These are phyloP conservation scores for Anser brachyrhynchus DNA, from an alignment of 2,113 vertebrate genomes.

Conservation along the genomic window DNA sequence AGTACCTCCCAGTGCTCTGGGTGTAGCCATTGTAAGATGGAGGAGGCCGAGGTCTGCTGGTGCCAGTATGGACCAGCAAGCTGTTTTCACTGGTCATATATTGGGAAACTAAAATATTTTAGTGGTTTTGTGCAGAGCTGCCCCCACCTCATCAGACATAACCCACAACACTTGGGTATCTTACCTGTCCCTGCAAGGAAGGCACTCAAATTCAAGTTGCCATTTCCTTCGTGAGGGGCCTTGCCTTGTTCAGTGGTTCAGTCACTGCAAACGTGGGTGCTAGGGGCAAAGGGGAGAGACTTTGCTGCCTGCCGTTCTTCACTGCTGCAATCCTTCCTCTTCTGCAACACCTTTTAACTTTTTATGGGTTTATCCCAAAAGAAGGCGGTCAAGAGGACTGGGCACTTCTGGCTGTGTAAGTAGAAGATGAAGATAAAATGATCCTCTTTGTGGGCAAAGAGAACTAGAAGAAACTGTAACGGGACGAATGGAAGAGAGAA, in stretches of 20 bases:
- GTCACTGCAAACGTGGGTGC: background rate
- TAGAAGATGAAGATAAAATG: background rate
- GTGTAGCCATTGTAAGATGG: background rate
- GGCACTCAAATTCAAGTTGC: background rate
- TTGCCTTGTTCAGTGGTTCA: accelerated
- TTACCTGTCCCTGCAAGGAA: background rate
- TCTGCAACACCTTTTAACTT: background rate
- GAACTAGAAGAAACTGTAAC: background rate
- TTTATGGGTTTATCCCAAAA: background rate
- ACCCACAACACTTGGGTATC: background rate
- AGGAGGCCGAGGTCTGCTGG: background rate
- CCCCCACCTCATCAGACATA: background rate
- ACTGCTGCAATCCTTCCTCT: background rate
- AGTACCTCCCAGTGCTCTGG: background rate
- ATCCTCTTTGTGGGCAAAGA: background rate
- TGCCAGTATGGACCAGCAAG: no score
- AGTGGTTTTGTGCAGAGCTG: background rate
- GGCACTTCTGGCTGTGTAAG: background rate
- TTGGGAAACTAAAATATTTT: background rate
- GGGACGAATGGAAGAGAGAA: background rate
- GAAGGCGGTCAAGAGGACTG: background rate
- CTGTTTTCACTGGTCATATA: no score
- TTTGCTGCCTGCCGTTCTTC: background rate
- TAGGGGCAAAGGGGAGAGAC: background rate
- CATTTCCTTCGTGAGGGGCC: background rate